phyloP scores from a whole-genome alignment of 2,113 vertebrate genomes.

The Cheirogaleus medius region DNA sequence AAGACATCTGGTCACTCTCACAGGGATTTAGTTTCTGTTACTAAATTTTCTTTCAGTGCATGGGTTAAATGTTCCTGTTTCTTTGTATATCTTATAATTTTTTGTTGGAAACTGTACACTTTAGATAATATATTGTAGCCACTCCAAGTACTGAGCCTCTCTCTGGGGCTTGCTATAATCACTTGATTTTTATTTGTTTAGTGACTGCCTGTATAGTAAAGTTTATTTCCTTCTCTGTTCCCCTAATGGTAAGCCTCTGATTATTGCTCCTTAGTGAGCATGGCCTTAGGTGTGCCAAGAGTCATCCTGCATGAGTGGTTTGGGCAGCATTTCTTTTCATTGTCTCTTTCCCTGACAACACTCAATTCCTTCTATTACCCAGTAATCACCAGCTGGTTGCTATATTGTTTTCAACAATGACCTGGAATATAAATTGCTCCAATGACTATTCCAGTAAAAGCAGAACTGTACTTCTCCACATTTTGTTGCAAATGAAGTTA shows the following conservation, averaged over 20 bases:
- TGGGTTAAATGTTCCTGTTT: no score
- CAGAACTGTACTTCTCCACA: not conserved
- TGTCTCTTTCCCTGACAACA: not conserved
- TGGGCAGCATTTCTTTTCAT: not conserved
- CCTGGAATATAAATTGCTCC: not conserved
- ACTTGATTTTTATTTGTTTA: not conserved
- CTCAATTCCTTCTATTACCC: not conserved
- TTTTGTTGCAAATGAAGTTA: not conserved
- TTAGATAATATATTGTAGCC: no score
- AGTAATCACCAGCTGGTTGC: not conserved
- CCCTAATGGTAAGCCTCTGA: not conserved
- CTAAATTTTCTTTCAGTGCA: not conserved
- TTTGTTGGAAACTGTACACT: no score
- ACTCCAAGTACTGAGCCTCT: not conserved
- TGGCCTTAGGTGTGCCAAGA: no score
- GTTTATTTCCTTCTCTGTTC: not conserved
- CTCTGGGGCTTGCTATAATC: not conserved
- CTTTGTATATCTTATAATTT: no score
- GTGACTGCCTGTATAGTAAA: not conserved
- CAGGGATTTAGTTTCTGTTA: not conserved
- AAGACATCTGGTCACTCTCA: not conserved
- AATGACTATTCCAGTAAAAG: not conserved
- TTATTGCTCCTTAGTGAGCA: not conserved
- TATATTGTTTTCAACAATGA: not conserved
- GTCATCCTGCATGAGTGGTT: not conserved